These are phyloP conservation scores for Epinotia demarniana DNA, from an alignment of 2,888 invertebrate species.

Conservation along the genomic window DNA sequence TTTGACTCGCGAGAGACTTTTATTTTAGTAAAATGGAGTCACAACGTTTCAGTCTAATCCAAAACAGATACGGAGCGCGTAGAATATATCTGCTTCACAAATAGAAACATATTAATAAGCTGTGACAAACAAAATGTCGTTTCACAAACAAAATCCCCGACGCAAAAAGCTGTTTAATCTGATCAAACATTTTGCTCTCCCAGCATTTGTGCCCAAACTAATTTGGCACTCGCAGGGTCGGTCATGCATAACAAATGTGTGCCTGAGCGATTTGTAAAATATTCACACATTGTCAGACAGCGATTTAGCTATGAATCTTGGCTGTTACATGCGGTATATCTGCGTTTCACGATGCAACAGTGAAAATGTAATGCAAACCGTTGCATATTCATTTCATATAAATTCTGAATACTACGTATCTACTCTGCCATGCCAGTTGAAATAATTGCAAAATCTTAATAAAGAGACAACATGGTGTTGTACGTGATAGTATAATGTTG, in stretches of 20 bases:
- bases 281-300: slow-evolving; percentile 71
- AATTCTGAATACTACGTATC: background rate
- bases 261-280: slow-evolving; percentile 75
- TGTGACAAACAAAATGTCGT: slow-evolving; percentile 42
- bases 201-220: slow-evolving; percentile 61
- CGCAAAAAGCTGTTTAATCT: slow-evolving; percentile 54
- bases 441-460: background rate
- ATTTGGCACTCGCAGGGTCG: slow-evolving; percentile 62
- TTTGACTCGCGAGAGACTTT: slow-evolving; percentile 8
- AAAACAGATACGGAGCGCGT: slow-evolving; percentile 13
- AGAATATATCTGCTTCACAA: slow-evolving; percentile 25
- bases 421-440: background rate
- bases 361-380: slow-evolving; percentile 1
- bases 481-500: background rate
- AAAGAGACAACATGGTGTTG: background rate
- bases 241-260: slow-evolving; percentile 72
- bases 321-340: slow-evolving; percentile 45
- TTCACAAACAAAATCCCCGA: slow-evolving; percentile 46
- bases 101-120: slow-evolving; percentile 44
- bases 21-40: slow-evolving; percentile 9
- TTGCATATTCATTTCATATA: slow-evolving; percentile 17
- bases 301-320: slow-evolving; percentile 66
- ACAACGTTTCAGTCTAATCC: slow-evolving; percentile 22
- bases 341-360: slow-evolving; percentile 5
- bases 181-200: slow-evolving; percentile 54